Evolutionary conservation across 2,888 invertebrate species (phyloP).

Genomic region (Drosophila austrosaltans): DNA sequence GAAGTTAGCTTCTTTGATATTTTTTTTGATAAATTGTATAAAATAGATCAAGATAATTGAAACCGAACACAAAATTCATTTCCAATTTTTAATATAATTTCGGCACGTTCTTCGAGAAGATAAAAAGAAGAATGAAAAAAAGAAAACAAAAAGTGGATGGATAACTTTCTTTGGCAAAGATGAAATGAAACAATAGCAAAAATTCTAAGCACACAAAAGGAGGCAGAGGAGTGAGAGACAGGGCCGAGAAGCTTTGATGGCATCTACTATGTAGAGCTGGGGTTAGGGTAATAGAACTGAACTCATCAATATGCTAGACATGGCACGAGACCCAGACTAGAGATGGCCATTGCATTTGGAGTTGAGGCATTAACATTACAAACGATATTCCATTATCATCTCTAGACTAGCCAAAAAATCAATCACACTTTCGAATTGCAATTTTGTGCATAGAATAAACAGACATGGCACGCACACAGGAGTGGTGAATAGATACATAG

Average conservation of each 20-base stretch:
- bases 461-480: slow-evolving; percentile 17
- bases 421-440: slow-evolving; percentile 79
- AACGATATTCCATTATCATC: slow-evolving; percentile 3
- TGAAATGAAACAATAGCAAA: slow-evolving; percentile 20
- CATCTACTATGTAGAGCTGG: too few species aligned
- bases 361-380: background rate
- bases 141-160: slow-evolving; percentile 15
- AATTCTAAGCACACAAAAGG: background rate
- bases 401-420: slow-evolving; percentile 62
- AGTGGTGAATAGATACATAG: slow-evolving; percentile 1
- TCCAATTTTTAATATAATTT: slow-evolving; percentile 10
- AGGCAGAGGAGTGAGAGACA: background rate
- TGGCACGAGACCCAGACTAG: slow-evolving; percentile 19
- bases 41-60: background rate
- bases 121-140: background rate
- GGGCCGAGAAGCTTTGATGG: background rate
- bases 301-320: slow-evolving; percentile 65
- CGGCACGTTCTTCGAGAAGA: slow-evolving; percentile 27
- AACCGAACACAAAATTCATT: background rate
- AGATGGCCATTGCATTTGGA: background rate
- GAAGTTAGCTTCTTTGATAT: too few species aligned
- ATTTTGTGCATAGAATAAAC: slow-evolving; percentile 45
- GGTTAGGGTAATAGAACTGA: slow-evolving; percentile 12
- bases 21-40: too few species aligned
- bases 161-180: slow-evolving; percentile 47